Conservation (phyloP, 2,797 vertebrate species). For the Lepus oiostolus region DNA sequence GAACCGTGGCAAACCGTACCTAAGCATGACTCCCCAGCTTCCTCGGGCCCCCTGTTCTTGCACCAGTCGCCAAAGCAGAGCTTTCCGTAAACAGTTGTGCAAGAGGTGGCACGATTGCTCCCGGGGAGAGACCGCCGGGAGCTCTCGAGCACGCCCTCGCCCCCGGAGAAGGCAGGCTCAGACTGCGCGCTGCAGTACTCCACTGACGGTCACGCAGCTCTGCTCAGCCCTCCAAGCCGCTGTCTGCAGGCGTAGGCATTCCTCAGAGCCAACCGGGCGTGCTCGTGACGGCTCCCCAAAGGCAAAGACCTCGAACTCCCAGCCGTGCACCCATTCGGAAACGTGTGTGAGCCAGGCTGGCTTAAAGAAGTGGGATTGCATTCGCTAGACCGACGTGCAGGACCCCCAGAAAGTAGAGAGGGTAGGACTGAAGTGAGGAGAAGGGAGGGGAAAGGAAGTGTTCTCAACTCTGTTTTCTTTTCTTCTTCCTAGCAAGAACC, state of each 20-base stretch:
- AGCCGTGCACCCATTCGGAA: not conserved
- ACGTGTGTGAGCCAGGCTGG: not conserved
- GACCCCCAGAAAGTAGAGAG: constrained; percentile 37
- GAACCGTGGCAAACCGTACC: not conserved
- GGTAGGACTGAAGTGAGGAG: constrained; percentile 52
- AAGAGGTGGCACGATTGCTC: not conserved
- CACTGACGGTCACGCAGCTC: not conserved
- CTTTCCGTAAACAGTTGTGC: not conserved
- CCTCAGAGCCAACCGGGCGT: not conserved
- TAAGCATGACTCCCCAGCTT: not conserved
- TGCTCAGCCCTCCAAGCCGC: not conserved
- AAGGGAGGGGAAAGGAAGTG: constrained; percentile 69
- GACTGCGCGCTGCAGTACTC: fast-evolving
- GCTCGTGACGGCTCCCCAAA: not conserved
- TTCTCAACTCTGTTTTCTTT: constrained; percentile 85
- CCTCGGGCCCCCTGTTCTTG: not conserved
- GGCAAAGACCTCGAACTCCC: not conserved
- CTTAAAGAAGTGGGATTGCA: not conserved
- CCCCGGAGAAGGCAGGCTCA: not conserved
- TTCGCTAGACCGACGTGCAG: not conserved
- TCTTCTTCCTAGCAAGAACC: constrained; percentile 90
- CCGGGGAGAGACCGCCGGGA: not conserved
- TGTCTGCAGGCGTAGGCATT: not conserved
- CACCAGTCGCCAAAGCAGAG: not conserved
- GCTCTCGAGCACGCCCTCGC: not conserved